A percentile compares a stretch with the other conserved stretches of the same genome.
phyloP scores from a whole-genome alignment of 2,797 vertebrate species.

The Pampus argenteus region DNA sequence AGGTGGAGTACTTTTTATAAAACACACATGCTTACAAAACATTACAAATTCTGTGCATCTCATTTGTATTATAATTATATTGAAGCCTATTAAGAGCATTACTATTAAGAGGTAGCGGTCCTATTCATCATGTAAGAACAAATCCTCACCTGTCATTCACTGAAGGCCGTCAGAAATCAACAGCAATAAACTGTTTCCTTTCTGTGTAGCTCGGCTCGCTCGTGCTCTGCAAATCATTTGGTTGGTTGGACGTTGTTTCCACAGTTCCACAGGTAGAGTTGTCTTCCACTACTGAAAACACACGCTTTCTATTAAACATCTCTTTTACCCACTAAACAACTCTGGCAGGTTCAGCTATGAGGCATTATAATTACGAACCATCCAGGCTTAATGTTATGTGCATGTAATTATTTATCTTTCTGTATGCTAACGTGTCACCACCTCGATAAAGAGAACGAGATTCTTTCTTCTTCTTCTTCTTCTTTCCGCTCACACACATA shows the following conservation, averaged over 20 bases:
- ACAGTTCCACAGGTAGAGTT: not conserved
- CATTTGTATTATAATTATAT: too few species aligned
- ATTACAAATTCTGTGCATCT: too few species aligned
- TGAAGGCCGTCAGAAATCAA: not conserved
- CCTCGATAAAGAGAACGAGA: constrained; percentile 23
- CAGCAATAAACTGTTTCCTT: not conserved
- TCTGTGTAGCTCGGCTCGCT: not conserved
- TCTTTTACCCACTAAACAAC: constrained; percentile 7
- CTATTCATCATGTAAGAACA: not conserved
- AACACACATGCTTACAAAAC: too few species aligned
- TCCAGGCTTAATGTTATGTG: constrained; percentile 12
- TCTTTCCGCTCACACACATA: not conserved
- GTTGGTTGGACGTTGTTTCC: not conserved
- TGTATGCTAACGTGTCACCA: constrained; percentile 28
- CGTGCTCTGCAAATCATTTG: not conserved
- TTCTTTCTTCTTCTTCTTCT: not conserved
- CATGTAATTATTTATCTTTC: constrained; percentile 20
- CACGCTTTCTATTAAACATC: not conserved
- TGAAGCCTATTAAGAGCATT: not conserved
- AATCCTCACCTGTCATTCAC: not conserved
- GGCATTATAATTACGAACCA: constrained; percentile 23
- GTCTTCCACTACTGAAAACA: not conserved
- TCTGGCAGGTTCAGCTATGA: constrained; percentile 11
- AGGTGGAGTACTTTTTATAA: too few species aligned
- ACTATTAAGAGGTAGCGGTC: not conserved